Base-by-base conservation (phyloP, 2,113 vertebrate species). In the Cathartes aura region DNA sequence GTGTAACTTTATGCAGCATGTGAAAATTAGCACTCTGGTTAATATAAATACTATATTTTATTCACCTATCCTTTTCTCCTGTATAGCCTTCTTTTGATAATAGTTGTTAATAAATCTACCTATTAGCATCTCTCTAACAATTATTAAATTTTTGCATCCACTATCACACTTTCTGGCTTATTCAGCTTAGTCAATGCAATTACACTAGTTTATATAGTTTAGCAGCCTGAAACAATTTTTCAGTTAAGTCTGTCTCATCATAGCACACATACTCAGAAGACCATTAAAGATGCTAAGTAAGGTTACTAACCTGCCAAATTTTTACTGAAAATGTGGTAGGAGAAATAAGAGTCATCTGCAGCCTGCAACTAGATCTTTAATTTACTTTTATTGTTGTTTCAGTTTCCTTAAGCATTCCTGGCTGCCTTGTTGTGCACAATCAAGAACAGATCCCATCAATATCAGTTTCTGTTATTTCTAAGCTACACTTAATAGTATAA, bases 351-450 rank as follows among this genome's bases (percentile, higher is more conserved):
- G 71, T 80, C 87, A 96, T 95, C 74, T 91, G 82, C 0, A 0
- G 91, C 81, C 85, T 89, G 58, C 78, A 97, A 81, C 50, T 86
- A 66, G 68, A 86, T 83, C 90, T 96, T 94, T 94, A 92, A 91
- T 94, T 96, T 87, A 84, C 42, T 97, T 97, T 92, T 87, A 87
- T 87, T 96, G 72, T 92, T 93, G 70, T 96, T 97, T 96, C 23
- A 9, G 60, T 92, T 97, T 97, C 60, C 58, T 86, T 94, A 81
- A 93, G 45, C 58, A 85, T 95, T 98, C 79, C 72, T 97, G 88
- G 68, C 86, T 96, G 75, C 50, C 48, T 80, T 92, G 38, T 94
- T 89, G 55, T 91, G 68, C 79, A 87, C 91, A 97, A 89, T 96
- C 55, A 91, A 93, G 60, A 95, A 93, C 93, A 98, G 95, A 96